Evolutionary conservation across 2,797 vertebrate genomes (phyloP).

Genomic region (Dallia pectoralis): DNA sequence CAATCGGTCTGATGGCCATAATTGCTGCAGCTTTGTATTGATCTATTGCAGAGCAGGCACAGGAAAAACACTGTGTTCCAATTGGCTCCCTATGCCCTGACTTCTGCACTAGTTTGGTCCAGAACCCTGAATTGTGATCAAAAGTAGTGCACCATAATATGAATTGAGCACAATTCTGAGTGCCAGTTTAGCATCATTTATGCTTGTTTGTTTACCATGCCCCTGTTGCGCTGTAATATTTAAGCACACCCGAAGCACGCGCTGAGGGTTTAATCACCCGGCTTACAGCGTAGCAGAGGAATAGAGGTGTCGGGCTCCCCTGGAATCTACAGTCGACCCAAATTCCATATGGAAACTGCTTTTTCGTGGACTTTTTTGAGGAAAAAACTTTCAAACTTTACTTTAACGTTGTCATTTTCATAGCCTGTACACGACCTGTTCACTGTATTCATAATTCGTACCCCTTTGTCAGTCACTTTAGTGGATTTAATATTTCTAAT

Average conservation of each 20-base stretch:
- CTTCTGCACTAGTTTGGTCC: background rate
- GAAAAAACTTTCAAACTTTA: no score
- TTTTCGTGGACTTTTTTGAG: background rate
- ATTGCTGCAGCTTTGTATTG: conserved; percentile 67
- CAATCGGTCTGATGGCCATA: conserved; percentile 73
- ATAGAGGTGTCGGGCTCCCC: conserved; percentile 21
- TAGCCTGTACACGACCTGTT: no score
- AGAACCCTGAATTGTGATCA: background rate
- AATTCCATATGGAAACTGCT: conserved; percentile 25
- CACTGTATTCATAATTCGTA: no score
- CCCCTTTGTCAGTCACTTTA: no score
- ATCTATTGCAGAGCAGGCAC: conserved; percentile 63
- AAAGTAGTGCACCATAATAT: background rate
- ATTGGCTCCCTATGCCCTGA: background rate
- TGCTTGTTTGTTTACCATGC: no score
- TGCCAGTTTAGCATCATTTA: background rate
- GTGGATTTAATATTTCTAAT: no score
- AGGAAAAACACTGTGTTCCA: conserved; percentile 47
- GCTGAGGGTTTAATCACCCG: background rate
- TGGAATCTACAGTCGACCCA: conserved; percentile 21
- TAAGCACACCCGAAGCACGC: background rate
- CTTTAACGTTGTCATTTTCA: background rate
- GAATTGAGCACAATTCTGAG: background rate
- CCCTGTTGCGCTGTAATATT: background rate
- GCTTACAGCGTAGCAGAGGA: conserved; percentile 21